Conservation (phyloP, 1,140 invertebrate species). For the Sarcophaga peregrina region DNA sequence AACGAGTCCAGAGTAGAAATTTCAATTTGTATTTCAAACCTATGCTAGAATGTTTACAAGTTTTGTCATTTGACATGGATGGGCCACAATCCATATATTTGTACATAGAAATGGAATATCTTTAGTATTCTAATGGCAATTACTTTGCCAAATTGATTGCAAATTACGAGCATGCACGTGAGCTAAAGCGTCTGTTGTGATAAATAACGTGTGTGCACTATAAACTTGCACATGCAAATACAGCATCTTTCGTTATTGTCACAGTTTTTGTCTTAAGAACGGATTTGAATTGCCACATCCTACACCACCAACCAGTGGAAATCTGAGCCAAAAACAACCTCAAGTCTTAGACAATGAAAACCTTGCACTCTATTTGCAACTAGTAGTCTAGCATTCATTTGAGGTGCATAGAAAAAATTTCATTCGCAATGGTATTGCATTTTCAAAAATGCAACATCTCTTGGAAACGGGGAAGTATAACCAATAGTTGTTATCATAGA, state of each 20-base stretch:
- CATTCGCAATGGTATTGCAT: too few relatives aligned
- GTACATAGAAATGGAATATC: neutral
- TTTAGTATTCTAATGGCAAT: conserved; percentile 24
- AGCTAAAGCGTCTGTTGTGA: conserved; percentile 11
- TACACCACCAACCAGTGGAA: neutral
- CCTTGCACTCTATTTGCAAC: too few relatives aligned
- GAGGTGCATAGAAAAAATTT: too few relatives aligned
- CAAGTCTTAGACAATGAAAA: too few relatives aligned
- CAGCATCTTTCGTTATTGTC: neutral
- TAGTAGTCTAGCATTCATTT: too few relatives aligned
- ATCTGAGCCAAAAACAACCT: neutral
- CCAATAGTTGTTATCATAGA: too few relatives aligned
- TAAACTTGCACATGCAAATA: neutral
- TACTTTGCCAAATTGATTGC: conserved; percentile 41
- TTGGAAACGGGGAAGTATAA: too few relatives aligned
- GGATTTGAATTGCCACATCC: neutral
- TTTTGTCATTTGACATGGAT: neutral
- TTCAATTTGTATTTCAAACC: neutral
- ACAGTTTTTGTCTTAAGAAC: neutral
- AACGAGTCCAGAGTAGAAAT: neutral
- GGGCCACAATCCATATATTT: neutral
- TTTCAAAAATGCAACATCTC: too few relatives aligned
- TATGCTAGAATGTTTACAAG: neutral
- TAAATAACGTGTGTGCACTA: conserved; percentile 24
- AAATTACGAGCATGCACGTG: conserved; percentile 40